Evolutionary conservation across 2,888 invertebrate species (phyloP), one percentile per base, ranked within the genome.

Genomic region (Diaprepes abbreviatus): DNA sequence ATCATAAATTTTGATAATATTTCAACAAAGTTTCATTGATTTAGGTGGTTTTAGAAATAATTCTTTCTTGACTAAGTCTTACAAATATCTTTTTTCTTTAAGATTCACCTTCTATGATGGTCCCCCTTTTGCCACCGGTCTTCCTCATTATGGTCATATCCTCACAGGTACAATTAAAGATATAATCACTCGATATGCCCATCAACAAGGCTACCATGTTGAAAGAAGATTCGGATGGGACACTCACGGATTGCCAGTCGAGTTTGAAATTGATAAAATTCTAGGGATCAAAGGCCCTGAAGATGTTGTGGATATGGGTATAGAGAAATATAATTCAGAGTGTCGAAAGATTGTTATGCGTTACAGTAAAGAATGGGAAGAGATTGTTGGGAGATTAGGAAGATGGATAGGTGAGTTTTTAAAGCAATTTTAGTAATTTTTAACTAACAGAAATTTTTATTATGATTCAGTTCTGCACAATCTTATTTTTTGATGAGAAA

Each of bases 91-190:
- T 45, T 3, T 28, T 38, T 3, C 6, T 66, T 59, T 12, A 77
- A 91, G 92, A 78, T 98, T 93, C 84, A 93, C 97, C 0, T 99
- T 99, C 84, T 99, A 97, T 82, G 99, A 99, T 89, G 99, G 99
- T 0, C 99, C 99, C 24, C 99, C 99, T 4, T 99, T 99, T 87
- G 99, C 99, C 0, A 99, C 99, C 2, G 99, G 99, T 0, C 85
- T 99, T 70, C 99, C 99, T 0, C 99, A 99, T 86, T 99, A 99
- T 85, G 99, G 99, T 0, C 99, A 99, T 80, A 95, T 99, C 70
- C 88, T 99, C 71, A 96, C 98, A 54, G 98, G 99, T 28, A 98
- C 98, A 2, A 97, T 99, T 75, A 99, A 99, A 85, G 99, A 99
- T 85, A 93, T 98, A 72, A 95, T 99, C 0, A 98, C 98, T 0